Evolutionary conservation across 2,888 invertebrate species (phyloP).

Genomic region (Oeneis ivallda): DNA sequence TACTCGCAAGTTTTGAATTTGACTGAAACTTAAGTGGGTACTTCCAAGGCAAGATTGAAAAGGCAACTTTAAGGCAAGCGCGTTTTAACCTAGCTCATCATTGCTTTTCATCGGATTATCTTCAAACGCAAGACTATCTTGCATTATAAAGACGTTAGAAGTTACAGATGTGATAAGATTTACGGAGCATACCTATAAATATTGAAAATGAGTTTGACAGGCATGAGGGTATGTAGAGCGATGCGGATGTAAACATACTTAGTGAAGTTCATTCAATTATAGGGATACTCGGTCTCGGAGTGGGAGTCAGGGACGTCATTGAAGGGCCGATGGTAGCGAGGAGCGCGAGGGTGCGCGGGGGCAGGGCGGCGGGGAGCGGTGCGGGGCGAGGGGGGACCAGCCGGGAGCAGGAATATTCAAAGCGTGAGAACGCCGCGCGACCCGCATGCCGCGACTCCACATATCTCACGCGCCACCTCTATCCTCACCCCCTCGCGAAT

Average conservation of each 20-base stretch:
- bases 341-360: constrained; percentile 44
- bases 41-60: too few relatives aligned
- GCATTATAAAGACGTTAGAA: not conserved
- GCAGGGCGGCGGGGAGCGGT: constrained; percentile 38
- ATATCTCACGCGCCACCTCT: constrained; percentile 81
- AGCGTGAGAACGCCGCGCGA: constrained; percentile 81
- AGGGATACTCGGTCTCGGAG: constrained; percentile 60
- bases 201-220: constrained; percentile 23
- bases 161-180: not conserved
- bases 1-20: not conserved
- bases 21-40: not conserved
- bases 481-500: constrained; percentile 49
- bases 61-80: too few relatives aligned
- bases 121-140: not conserved
- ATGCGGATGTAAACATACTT: constrained; percentile 67
- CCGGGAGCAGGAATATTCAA: constrained; percentile 80
- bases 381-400: constrained; percentile 48
- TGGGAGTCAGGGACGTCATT: constrained; percentile 73
- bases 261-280: constrained; percentile 74
- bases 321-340: constrained; percentile 64
- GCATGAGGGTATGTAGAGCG: constrained; percentile 40
- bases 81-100: not conserved
- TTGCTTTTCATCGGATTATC: not conserved
- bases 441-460: constrained; percentile 81
- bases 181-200: constrained; percentile 12